These are phyloP conservation scores for Hofmannophila pseudospretella DNA, from an alignment of 2,888 invertebrate genomes.

Conservation along the genomic window DNA sequence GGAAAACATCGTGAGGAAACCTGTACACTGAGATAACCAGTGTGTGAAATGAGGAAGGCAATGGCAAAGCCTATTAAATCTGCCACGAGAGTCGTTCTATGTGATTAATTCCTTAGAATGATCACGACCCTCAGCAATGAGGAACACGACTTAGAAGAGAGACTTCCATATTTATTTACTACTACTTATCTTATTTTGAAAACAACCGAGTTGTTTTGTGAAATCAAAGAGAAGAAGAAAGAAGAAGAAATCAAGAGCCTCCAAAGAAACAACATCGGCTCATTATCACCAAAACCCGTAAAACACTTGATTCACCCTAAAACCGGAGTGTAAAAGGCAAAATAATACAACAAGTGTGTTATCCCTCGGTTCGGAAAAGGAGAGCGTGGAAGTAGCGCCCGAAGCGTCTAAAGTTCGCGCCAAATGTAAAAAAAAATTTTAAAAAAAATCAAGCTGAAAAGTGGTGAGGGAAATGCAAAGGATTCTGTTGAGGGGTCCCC, in stretches of 20 bases:
- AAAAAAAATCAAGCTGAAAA: slow-evolving; percentile 42
- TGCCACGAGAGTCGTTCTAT: no score
- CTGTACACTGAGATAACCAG: no score
- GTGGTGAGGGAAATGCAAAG: slow-evolving; percentile 50
- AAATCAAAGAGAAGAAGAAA: no score
- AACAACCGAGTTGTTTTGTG: no score
- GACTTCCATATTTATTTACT: no score
- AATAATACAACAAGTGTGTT: not conserved
- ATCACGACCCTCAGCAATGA: no score
- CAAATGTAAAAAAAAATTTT: slow-evolving; percentile 24
- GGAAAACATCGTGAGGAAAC: no score
- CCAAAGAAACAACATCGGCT: not conserved
- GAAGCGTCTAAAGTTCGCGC: slow-evolving; percentile 51
- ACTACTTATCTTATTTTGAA: no score
- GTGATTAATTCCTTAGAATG: no score
- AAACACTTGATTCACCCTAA: slow-evolving; percentile 1
- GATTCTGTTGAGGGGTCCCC: slow-evolving; percentile 40
- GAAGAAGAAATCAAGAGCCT: not conserved
- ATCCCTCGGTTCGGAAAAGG: slow-evolving; percentile 20
- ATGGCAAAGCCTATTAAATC: no score
- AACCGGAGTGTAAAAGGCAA: not conserved
- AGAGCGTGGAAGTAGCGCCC: slow-evolving; percentile 46
- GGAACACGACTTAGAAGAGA: no score
- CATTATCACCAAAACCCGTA: slow-evolving; percentile 2
- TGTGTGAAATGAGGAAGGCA: no score